Evolutionary conservation across 2,888 invertebrate genomes (phyloP).

Genomic region (Fabriciana adippe): DNA sequence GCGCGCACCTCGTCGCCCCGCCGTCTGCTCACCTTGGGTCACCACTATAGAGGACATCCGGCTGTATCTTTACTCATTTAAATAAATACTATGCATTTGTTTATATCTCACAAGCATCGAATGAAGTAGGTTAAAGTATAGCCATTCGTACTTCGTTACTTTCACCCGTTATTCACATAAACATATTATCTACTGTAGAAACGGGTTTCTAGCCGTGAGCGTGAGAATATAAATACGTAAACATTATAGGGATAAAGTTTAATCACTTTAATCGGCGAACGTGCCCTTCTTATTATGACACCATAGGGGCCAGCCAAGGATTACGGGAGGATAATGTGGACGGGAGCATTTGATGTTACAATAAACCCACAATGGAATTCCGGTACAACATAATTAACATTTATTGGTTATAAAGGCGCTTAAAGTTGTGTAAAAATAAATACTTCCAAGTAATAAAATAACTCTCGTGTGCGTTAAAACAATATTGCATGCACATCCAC

Average conservation of each 20-base stretch:
- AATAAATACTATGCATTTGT: conserved; percentile 45
- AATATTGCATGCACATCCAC: conserved; percentile 37
- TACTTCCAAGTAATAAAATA: neutral
- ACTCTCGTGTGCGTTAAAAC: conserved; percentile 12
- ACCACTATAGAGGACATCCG: conserved; percentile 56
- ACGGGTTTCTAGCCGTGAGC: conserved; percentile 43
- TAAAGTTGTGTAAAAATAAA: neutral
- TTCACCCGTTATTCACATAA: conserved; percentile 58
- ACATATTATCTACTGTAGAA: conserved; percentile 39
- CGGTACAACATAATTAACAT: neutral
- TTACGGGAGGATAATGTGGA: neutral
- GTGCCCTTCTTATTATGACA: neutral
- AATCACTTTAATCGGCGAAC: conserved; percentile 28
- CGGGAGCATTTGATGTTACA: neutral
- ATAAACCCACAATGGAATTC: neutral
- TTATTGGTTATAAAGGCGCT: neutral
- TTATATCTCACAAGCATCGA: conserved; percentile 46
- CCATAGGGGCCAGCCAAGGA: conserved; percentile 15
- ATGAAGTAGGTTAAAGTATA: conserved; percentile 40
- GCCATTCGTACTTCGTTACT: conserved; percentile 48
- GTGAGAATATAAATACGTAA: conserved; percentile 38
- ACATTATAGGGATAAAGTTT: conserved; percentile 21
- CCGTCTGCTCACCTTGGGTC: conserved; percentile 75
- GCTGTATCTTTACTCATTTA: conserved; percentile 53
- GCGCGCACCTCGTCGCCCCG: conserved; percentile 66